Evolutionary conservation across 1,140 invertebrate species (phyloP).

Genomic region (Zaprionus tsacasi): DNA sequence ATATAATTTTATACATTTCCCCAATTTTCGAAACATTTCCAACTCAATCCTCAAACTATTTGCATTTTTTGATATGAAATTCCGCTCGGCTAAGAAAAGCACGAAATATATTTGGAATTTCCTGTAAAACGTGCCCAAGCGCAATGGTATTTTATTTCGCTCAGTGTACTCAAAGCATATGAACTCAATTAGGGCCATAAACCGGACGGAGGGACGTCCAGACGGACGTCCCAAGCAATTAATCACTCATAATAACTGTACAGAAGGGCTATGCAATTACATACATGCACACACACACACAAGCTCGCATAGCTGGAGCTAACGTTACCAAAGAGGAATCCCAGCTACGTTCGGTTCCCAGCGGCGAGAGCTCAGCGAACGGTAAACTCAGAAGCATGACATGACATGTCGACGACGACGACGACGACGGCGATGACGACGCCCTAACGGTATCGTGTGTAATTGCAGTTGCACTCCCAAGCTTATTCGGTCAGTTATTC

Average conservation of each 20-base stretch:
- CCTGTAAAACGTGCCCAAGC: not conserved
- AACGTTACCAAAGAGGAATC: constrained; percentile 9
- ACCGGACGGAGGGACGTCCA: constrained; percentile 40
- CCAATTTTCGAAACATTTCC: no score
- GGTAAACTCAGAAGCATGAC: constrained; percentile 51
- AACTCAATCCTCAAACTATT: no score
- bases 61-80: not conserved
- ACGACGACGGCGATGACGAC: constrained; percentile 39
- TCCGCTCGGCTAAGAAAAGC: not conserved
- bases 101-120: constrained; percentile 2
- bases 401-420: constrained; percentile 36
- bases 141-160: not conserved
- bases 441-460: constrained; percentile 76
- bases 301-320: constrained; percentile 24
- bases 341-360: constrained; percentile 26
- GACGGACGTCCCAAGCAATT: constrained; percentile 43
- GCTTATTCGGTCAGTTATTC: constrained; percentile 69
- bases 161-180: constrained; percentile 30
- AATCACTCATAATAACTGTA: constrained; percentile 59
- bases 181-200: constrained; percentile 69
- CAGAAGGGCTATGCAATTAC: constrained; percentile 32
- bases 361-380: constrained; percentile 40
- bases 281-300: not conserved
- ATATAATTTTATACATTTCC: no score
- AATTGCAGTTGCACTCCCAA: constrained; percentile 60